Conservation (phyloP, 2,797 vertebrate genomes). For the Falco concolor region DNA sequence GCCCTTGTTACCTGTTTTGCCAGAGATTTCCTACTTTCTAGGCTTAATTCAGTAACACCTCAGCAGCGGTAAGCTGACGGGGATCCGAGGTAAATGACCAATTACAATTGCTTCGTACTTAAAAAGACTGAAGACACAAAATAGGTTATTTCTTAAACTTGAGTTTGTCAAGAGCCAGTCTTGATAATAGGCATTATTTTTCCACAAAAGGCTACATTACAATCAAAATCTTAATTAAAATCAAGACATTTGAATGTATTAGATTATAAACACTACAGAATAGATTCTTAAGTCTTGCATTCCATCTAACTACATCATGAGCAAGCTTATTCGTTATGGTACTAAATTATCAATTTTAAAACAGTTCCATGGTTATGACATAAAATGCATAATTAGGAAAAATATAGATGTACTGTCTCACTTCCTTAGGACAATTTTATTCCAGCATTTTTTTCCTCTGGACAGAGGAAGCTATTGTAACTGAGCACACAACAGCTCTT, state of each 20-base stretch:
- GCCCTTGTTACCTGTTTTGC: neutral
- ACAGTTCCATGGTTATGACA: neutral
- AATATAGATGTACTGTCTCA: conserved; percentile 27
- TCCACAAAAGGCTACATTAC: neutral
- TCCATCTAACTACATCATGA: neutral
- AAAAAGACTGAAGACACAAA: neutral
- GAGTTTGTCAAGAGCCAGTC: neutral
- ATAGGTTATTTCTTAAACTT: neutral
- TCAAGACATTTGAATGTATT: neutral
- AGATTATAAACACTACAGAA: neutral
- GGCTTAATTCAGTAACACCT: neutral
- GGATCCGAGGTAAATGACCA: neutral
- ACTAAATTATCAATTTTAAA: neutral
- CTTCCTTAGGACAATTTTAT: conserved; percentile 46
- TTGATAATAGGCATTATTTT: neutral
- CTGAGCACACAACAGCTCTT: conserved; percentile 56
- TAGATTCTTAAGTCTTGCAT: neutral
- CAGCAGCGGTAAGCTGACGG: neutral
- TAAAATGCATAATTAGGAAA: conserved; percentile 31
- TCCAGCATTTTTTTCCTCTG: conserved; percentile 24
- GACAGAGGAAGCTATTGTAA: conserved; percentile 63
- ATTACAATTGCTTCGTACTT: neutral
- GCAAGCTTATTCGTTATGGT: neutral
- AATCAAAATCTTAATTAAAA: neutral
- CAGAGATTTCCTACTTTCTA: neutral